Evolutionary conservation across 2,888 invertebrate species (phyloP), one percentile per base, ranked within the genome.

Genomic region (Cerceris rybyensis): DNA sequence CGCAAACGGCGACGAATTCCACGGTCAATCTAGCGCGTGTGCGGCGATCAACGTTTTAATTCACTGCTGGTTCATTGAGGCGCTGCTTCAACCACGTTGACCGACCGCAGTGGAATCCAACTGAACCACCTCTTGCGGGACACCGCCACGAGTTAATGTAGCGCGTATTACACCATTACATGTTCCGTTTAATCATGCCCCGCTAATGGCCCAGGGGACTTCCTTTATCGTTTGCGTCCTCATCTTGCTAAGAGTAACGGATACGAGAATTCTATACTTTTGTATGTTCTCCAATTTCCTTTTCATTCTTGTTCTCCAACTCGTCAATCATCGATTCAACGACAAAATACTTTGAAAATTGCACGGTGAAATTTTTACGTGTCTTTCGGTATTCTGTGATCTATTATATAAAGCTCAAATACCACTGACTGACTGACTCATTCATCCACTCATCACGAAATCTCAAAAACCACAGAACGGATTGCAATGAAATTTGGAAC

Each of bases 151-250:
- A 83, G 84, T 83, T 82, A 85, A 86, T 79, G 83, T 69, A 80
- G 81, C 75, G 81, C 86, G 83, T 81, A 78, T 87, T 88, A 87
- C 85, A 86, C 84, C 83, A 88, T 88, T 88, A 87, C 85, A 85
- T 82, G 86, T 87, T 86, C 86, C 88, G 86, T 87, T 88, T 88
- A 87, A 89, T 88, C 88, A 83, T 84, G 83, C 80, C 73, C 74
- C 68, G 79, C 75, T 80, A 85, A 83, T 78, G 82, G 65, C 68
- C 77, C 70, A 52, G 54, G 65, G 28, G 69, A 72, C 78, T 82
- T 85, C 82, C 85, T 84, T 85, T 80, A 85, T 86, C 83, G 84
- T 61, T 70, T 52, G 61, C 64, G 77, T 70, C 73, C 68, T 75
- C 68, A 41, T 14, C 46, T 52, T 49, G 54, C 69, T 67, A 14